Evolutionary conservation across 2,888 invertebrate genomes (phyloP), one percentile per base, ranked within the genome.

Genomic region (Dorcus parallelipipedus): DNA sequence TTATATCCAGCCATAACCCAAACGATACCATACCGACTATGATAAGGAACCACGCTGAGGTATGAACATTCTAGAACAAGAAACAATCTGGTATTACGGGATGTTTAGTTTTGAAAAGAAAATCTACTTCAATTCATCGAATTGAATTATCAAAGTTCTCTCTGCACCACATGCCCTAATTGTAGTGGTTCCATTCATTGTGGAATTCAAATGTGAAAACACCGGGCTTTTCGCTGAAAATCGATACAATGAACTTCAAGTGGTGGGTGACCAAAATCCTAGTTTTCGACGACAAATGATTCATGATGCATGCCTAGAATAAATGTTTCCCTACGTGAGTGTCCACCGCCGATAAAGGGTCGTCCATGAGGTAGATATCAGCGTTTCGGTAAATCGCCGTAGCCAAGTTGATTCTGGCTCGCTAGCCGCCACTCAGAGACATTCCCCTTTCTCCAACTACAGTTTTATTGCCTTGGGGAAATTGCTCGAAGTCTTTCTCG

Each of bases 161-260:
- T 90, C 84, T 2, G 88, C 86, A n/a, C 84, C 82, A 1, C 88
- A 86, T 0, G 94, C 90, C 58, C 96, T 82, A 60, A 96, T 93
- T 0, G 93, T 93, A 49, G 89, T 85, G 14, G 96, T 83, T 1
- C 95, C 96, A 62, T 88, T 85, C 5, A 95, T 80, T 0, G 91
- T 87, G 0, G 93, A 88, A 39, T 89, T 89, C 68, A 95, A 83
- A 75, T 95, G 93, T 0, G 93, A 90, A 75, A 94, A 94, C 0
- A 96, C 90, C 0, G 96, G 95, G 79, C 93, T 93, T 61, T 91
- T 85, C 53, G 88, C 91, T 80, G 81, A 66, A 14, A 56, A 49
- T n/a, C n/a, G 9, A 23, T 2, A 20, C 26, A 38, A 38, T 38
- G 4, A 49, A 49, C 14, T 0, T 20, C n/a, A 9, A 73, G 70